Percentiles rank a stretch among this genome's conserved stretches.
Conservation (phyloP, 2,888 invertebrate genomes). For the Boloria euphrosyne region DNA sequence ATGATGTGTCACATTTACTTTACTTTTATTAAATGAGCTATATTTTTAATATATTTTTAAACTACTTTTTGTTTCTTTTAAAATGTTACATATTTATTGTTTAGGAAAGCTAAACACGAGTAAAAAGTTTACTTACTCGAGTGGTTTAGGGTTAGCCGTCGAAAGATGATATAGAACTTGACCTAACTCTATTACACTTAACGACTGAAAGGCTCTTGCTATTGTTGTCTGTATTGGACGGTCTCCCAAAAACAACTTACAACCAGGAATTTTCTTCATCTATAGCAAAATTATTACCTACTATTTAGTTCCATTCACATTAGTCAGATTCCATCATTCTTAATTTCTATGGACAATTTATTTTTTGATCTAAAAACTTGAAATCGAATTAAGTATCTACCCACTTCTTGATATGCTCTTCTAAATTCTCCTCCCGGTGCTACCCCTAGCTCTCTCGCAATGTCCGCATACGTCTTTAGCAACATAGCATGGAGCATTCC, state of each 20-base stretch:
- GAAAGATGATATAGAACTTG: slow-evolving; percentile 75
- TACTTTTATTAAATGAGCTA: too few relatives aligned
- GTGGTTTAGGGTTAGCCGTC: slow-evolving; percentile 65
- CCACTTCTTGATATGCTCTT: slow-evolving; percentile 74
- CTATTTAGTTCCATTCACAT: too few relatives aligned
- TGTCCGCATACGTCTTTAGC: slow-evolving; percentile 74
- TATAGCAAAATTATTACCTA: slow-evolving; percentile 44
- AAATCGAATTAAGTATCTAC: not conserved
- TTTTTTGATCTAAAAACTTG: too few relatives aligned
- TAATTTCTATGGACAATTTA: not conserved
- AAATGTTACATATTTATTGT: not conserved
- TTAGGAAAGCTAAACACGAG: too few relatives aligned
- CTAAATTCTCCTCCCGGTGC: slow-evolving; percentile 77
- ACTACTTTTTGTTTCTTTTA: not conserved
- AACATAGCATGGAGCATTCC: slow-evolving; percentile 77
- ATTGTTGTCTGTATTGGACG: slow-evolving; percentile 76
- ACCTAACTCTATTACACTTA: slow-evolving; percentile 69
- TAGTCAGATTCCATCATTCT: too few relatives aligned
- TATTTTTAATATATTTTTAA: too few relatives aligned
- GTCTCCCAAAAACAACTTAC: slow-evolving; percentile 74
- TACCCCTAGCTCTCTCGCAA: slow-evolving; percentile 74
- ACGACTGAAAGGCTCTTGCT: slow-evolving; percentile 72
- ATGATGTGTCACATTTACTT: too few relatives aligned
- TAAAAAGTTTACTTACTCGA: slow-evolving; percentile 55
- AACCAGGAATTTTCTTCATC: slow-evolving; percentile 77